These are phyloP conservation scores for Thecocarcelia acutangulata DNA, from an alignment of 2,888 invertebrate species.

Conservation along the genomic window DNA sequence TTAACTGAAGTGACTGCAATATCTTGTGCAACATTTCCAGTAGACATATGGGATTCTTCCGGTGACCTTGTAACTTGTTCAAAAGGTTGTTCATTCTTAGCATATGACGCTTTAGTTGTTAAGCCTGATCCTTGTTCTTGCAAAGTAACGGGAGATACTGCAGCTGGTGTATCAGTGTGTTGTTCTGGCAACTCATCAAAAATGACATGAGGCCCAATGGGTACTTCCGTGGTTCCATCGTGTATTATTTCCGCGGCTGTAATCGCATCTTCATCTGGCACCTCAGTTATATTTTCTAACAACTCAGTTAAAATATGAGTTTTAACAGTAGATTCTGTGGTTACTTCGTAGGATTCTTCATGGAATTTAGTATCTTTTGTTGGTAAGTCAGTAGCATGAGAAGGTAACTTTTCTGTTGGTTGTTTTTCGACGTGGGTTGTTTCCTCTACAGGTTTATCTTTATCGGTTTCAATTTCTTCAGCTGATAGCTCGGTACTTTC, in stretches of 20 bases:
- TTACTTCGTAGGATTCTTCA: constrained; percentile 11
- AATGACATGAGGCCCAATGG: neutral
- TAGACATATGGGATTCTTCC: neutral
- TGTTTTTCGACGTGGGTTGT: neutral
- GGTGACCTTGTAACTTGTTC: constrained; percentile 25
- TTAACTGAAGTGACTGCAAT: constrained; percentile 1
- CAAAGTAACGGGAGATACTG: constrained; percentile 29
- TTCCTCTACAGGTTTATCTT: neutral
- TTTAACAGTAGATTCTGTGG: neutral
- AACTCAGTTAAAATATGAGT: constrained; percentile 5
- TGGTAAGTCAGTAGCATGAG: constrained; percentile 16
- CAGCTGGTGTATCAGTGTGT: neutral
- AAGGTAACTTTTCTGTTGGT: constrained; percentile 9
- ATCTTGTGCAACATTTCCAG: constrained; percentile 32
- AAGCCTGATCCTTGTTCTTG: constrained; percentile 24
- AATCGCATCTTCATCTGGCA: neutral
- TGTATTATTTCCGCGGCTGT: constrained; percentile 4
- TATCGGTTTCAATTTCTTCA: constrained; percentile 1
- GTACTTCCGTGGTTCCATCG: constrained; percentile 6
- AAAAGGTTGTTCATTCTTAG: neutral
- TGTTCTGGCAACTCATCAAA: constrained; percentile 12
- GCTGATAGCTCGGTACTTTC: constrained; percentile 3
- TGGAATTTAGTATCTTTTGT: constrained; percentile 5
- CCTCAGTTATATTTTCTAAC: constrained; percentile 6
- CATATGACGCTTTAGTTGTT: constrained; percentile 1